Evolutionary conservation across 2,888 invertebrate genomes (phyloP), one percentile per base, ranked within the genome.

Genomic region (Bombylius major): DNA sequence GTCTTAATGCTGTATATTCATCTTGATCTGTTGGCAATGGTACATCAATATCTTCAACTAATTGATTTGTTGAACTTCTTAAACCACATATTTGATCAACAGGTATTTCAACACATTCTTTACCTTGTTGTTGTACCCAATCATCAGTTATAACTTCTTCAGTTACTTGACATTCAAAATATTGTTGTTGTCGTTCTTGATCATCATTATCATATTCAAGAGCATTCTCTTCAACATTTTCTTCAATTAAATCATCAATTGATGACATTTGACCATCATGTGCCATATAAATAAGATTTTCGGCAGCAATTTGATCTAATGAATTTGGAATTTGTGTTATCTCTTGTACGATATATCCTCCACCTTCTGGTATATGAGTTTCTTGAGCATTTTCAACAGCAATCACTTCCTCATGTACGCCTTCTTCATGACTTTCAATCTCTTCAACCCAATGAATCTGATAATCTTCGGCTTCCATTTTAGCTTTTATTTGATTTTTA

Each of bases 121-220:
- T 86, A 3, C 84, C 84, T 56, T 82, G 86, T 56, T 80, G 77
- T 64, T 82, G 79, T 49, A 83, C 85, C 89, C 89, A 89, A 64
- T 86, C 86, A 66, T 89, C 89, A 0, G 88, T 84, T 14, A 89
- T 85, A 1, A 89, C 84, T 70, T 89, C 89, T 66, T 89, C 88
- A 0, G 87, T 86, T 50, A 87, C 86, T 65, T 80, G 79, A 67
- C 79, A 79, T 58, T 82, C 80, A 32, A 79, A 78, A 65, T 73
- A 69, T 42, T 67, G 63, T 13, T 66, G 65, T 23, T 23, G 23
- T 23, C 23, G 23, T 11, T 62, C 62, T 44, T 55, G 62, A 49
- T 62, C 14, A n/a, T 48, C 59, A 7, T 63, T 64, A 31, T 63
- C 64, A 50, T 68, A 68, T 9, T 61, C 61, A 46, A 64, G 62